Conservation (phyloP, 2,888 invertebrate genomes). For the Lampropteryx suffumata region DNA sequence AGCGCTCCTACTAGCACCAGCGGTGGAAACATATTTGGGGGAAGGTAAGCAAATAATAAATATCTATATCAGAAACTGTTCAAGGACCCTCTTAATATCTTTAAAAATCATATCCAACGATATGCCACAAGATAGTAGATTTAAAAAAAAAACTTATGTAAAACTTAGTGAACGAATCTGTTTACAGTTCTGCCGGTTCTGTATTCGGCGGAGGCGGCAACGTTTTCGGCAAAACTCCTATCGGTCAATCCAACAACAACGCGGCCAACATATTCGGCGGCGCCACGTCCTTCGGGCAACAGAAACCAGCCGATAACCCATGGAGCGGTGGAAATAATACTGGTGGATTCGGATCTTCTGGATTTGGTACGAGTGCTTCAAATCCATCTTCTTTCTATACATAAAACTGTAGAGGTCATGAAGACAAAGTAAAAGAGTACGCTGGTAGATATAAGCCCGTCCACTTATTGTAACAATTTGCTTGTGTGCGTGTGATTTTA, state of each 20-base stretch:
- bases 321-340: slow-evolving; percentile 57
- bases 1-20: slow-evolving; percentile 51
- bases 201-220: slow-evolving; percentile 61
- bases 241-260: slow-evolving; percentile 59
- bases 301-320: slow-evolving; percentile 55
- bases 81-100: too few relatives aligned
- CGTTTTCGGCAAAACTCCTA: slow-evolving; percentile 67
- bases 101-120: too few relatives aligned
- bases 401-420: too few relatives aligned
- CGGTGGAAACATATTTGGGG: slow-evolving; percentile 68
- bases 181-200: slow-evolving; percentile 51
- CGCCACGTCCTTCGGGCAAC: slow-evolving; percentile 48
- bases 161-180: too few relatives aligned
- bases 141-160: too few relatives aligned
- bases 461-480: too few relatives aligned
- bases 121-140: too few relatives aligned
- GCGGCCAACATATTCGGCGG: slow-evolving; percentile 65
- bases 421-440: too few relatives aligned
- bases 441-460: too few relatives aligned
- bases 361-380: slow-evolving; percentile 55
- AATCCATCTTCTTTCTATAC: too few relatives aligned
- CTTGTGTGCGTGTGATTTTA: too few relatives aligned
- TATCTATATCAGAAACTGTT: too few relatives aligned
- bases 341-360: slow-evolving; percentile 60
- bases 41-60: slow-evolving; percentile 47